Base-by-base conservation (phyloP, 2,888 invertebrate genomes). In the Ornithoptera priamus region DNA sequence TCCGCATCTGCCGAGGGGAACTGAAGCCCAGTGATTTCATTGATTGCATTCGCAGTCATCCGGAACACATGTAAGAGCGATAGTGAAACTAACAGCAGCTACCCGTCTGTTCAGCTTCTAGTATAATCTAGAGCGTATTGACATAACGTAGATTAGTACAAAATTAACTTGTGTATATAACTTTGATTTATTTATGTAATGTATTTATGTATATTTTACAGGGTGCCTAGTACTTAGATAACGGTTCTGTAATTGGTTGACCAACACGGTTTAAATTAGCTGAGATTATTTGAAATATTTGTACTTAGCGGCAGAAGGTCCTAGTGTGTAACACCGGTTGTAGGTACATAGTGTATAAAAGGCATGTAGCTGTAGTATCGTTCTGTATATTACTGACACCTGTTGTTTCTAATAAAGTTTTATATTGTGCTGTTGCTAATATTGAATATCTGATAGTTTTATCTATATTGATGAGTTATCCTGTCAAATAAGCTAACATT, bases 21-120 rank as follows among this genome's bases (percentile, higher is more conserved):
- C 85, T 98, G 78, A 94, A 95, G 80, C 95, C 98, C 2, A 88
- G 90, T 67, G 95, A 97, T 79, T 95, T 99, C 88, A 97, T 99
- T 80, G 96, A 97, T 84, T 97, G 97, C 91, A 96, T 99, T 89
- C 96, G 97, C 87, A 95, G 96, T 84, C 99, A 99, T 88, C 99
- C 99, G 42, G 98, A 98, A 91, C 99, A 99, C 95, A 97, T 97
- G 98, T 99, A 97, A 97, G 97, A 67, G 57, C 18, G 58, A 58
- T 69, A 71, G 36, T 7, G 46, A 67, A 50, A 73, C 58, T 46
- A 70, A 67, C 58, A 62, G 67, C 58, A 62, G 67, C 42, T 65
- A 59, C 68, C 53, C 68, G 39, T 68, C 64, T 72, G 63, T 63
- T 60, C 68, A 65, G 71, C 69, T 69, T 80, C 73, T 77, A 75